phyloP scores from a whole-genome alignment of 1,140 invertebrate species.

The Phymastichus coffea region DNA sequence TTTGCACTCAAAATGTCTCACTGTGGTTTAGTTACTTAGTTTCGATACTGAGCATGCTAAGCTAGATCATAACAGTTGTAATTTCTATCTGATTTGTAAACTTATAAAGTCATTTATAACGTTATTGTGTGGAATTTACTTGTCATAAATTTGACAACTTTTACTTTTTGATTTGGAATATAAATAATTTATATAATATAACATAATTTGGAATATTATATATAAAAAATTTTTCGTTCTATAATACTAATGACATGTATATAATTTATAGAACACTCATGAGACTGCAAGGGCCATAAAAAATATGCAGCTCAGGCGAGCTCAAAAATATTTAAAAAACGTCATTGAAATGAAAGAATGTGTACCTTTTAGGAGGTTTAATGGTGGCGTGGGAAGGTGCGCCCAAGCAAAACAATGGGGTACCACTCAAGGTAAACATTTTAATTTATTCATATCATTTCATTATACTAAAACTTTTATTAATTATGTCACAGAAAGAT shows the following conservation, averaged over 20 bases:
- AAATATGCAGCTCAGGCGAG: conserved; percentile 89
- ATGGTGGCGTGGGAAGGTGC: conserved; percentile 95
- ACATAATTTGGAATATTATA: background rate
- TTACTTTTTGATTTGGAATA: background rate
- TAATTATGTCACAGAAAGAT: background rate
- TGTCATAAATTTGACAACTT: background rate
- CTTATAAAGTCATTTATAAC: background rate
- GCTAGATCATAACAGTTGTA: no score
- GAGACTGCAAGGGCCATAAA: conserved; percentile 97
- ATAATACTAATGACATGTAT: conserved; percentile 9
- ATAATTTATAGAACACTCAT: conserved; percentile 93
- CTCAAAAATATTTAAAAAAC: conserved; percentile 94
- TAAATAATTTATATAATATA: background rate
- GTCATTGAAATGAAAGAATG: conserved; percentile 97
- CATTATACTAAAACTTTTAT: background rate
- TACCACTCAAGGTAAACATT: conserved; percentile 79
- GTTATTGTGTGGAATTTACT: background rate
- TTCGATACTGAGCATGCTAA: no score
- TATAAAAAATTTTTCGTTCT: no score
- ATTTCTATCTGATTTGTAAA: background rate
- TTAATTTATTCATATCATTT: conserved; percentile 4
- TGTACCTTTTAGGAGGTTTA: conserved; percentile 97
- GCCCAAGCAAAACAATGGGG: conserved; percentile 98
- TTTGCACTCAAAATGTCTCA: no score
- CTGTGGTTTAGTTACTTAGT: no score